Evolutionary conservation across 2,888 invertebrate species (phyloP).

Genomic region (Aspidapion aeneum): DNA sequence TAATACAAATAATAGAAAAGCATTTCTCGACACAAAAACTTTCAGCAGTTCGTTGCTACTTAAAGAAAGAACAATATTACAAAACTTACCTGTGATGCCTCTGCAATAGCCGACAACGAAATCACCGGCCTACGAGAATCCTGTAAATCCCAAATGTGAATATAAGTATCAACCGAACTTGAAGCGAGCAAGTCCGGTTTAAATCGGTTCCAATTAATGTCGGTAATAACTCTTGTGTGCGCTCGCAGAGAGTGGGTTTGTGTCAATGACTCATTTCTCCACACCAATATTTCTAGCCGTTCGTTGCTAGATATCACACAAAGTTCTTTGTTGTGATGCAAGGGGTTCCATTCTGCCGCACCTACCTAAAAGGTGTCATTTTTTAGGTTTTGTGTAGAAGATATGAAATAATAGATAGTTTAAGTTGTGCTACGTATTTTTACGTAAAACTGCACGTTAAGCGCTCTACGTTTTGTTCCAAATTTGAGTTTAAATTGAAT

Average conservation of each 20-base stretch:
- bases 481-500: too few relatives aligned
- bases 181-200: slow-evolving; percentile 77
- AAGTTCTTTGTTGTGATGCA: slow-evolving; percentile 68
- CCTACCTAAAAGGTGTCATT: slow-evolving; percentile 53
- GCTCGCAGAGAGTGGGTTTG: slow-evolving; percentile 71
- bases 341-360: slow-evolving; percentile 90
- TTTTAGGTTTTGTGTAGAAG: background rate
- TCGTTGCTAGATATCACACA: slow-evolving; percentile 90
- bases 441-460: too few relatives aligned
- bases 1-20: too few relatives aligned
- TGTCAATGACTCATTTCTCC: slow-evolving; percentile 63
- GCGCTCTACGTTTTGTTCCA: too few relatives aligned
- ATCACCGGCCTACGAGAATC: slow-evolving; percentile 79
- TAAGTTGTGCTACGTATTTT: too few relatives aligned
- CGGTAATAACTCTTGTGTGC: slow-evolving; percentile 84
- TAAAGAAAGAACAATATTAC: too few relatives aligned
- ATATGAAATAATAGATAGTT: background rate
- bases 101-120: slow-evolving; percentile 86
- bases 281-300: slow-evolving; percentile 80
- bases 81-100: slow-evolving; percentile 67
- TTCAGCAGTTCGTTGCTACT: too few relatives aligned
- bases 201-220: slow-evolving; percentile 87
- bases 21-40: too few relatives aligned
- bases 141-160: slow-evolving; percentile 90
- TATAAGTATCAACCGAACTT: slow-evolving; percentile 91